Evolutionary conservation across 2,888 invertebrate genomes (phyloP), one percentile per base, ranked within the genome.

Genomic region (Heliconius erato): DNA sequence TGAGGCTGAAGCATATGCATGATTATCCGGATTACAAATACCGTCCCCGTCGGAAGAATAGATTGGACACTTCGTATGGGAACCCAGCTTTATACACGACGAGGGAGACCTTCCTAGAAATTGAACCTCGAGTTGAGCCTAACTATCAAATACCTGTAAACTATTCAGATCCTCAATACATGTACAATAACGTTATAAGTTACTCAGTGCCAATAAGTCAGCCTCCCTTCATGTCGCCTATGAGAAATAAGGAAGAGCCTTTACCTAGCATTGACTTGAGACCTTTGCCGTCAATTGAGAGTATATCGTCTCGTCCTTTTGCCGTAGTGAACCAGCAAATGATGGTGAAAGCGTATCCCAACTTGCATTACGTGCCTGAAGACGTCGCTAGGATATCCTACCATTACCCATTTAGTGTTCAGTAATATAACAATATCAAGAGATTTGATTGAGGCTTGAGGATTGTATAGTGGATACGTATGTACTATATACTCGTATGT

Each of bases 1-100:
- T 98, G 28, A 93, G 98, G n/a, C 96, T 97, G 12, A 96, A 97
- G 91, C 97, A 98, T 92, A 97, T 97, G 97, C 97, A 97, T 87
- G 97, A 97, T 80, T 97, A 97, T 87, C 97, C 97, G 0, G 97
- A 97, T 87, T 97, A 97, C 91, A 97, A 97, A 90, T 97, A 97
- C 88, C 92, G 97, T 12, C 97, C 97, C 0, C 91, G 97, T 77
- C 92, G 97, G 83, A 97, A 97, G 89, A 97, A 97, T 26, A 95
- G 97, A 85, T 87, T 96, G 2, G 95, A 96, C 1, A 90, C 94
- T 1, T 89, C 94, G 0, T 95, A 92, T 81, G 86, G 90, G 0
- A 93, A 88, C 82, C 91, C 93, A 72, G 89, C 91, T 1, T 86
- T 93, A 3, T 95, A 94, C 74, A 86, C 91, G 0, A 90, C 92